Conservation (phyloP, 2,888 invertebrate species). For the Limnephilus rhombicus region DNA sequence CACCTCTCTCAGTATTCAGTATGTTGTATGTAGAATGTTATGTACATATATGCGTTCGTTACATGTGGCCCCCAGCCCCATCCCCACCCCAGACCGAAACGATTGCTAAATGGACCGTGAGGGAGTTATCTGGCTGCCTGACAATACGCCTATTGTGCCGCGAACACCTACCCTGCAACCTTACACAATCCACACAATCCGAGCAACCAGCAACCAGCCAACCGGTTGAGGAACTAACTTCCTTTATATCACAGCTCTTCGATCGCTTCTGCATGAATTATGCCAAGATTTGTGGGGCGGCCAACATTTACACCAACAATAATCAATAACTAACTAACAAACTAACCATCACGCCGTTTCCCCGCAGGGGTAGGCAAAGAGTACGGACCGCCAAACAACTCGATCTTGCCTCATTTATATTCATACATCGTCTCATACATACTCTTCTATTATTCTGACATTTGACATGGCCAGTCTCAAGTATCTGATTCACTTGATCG, state of each 20-base stretch:
- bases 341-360: too few relatives aligned
- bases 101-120: constrained; percentile 27
- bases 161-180: neutral
- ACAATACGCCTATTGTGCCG: constrained; percentile 25
- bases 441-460: too few relatives aligned
- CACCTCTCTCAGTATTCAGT: neutral
- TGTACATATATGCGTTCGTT: neutral
- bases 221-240: neutral
- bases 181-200: neutral
- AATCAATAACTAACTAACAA: too few relatives aligned
- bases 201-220: too few relatives aligned
- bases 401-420: too few relatives aligned
- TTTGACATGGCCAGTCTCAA: too few relatives aligned
- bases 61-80: neutral
- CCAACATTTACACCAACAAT: neutral
- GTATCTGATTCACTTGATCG: too few relatives aligned
- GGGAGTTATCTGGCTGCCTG: neutral
- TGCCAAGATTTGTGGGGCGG: neutral
- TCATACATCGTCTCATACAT: too few relatives aligned
- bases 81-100: neutral
- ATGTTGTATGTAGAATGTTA: neutral
- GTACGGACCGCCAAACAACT: too few relatives aligned
- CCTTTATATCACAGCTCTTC: neutral
- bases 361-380: too few relatives aligned
- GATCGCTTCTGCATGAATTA: neutral